Evolutionary conservation across 2,888 invertebrate genomes (phyloP).

Genomic region (Tenthredo distinguenda): DNA sequence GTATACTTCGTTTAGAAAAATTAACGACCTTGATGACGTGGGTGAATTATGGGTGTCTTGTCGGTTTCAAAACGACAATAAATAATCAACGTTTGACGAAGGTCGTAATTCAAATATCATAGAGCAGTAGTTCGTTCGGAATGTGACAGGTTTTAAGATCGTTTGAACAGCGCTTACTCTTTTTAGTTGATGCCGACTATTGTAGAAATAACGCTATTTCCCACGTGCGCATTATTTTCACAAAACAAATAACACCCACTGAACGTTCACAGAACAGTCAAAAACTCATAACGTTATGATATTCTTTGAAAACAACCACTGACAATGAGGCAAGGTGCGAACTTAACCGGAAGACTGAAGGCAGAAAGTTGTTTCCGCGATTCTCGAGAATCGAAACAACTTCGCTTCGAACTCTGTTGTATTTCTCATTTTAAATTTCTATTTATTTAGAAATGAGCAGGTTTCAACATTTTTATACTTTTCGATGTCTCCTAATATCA

Average conservation of each 20-base stretch:
- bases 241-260: neutral
- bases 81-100: neutral
- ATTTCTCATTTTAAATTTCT: neutral
- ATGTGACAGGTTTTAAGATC: conserved; percentile 1
- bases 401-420: neutral
- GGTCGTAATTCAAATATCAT: conserved; percentile 8
- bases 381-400: conserved; percentile 16
- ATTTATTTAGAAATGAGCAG: neutral
- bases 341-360: conserved; percentile 44
- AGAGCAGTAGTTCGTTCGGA: neutral
- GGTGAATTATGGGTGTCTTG: neutral
- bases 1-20: neutral
- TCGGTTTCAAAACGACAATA: neutral
- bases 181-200: neutral
- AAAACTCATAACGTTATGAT: neutral
- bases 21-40: neutral
- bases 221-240: neutral
- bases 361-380: conserved; percentile 23
- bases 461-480: neutral
- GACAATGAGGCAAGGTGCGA: conserved; percentile 31
- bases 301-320: conserved; percentile 46
- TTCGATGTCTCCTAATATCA: neutral
- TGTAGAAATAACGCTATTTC: neutral
- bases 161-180: neutral
- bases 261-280: neutral